phyloP scores from a whole-genome alignment of 64 coral and sea anemone species.

The Pocillopora verrucosa region DNA sequence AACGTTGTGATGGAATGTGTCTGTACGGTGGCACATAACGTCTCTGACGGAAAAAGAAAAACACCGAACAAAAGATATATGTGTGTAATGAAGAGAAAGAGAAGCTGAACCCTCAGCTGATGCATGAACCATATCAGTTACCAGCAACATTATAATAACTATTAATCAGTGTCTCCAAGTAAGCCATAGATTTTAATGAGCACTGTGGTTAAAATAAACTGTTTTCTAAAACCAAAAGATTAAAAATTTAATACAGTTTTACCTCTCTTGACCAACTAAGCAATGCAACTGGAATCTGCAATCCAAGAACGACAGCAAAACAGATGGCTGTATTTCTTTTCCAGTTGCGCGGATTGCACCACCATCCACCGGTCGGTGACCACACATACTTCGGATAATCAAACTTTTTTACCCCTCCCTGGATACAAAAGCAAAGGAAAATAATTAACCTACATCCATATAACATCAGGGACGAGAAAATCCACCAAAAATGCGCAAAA shows the following conservation, averaged over 20 bases:
- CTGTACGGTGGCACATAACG: constrained; percentile 89
- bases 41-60: constrained; percentile 57
- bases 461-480: not conserved
- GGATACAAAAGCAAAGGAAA: not conserved
- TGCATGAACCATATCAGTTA: no score
- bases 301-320: constrained; percentile 69
- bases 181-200: no score
- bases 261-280: constrained; percentile 93
- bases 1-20: constrained; percentile 89
- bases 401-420: constrained; percentile 97
- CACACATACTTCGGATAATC: constrained; percentile 98
- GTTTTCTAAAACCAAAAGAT: no score
- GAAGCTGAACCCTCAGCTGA: no score
- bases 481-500: not conserved
- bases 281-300: constrained; percentile 73
- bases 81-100: no score
- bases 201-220: not conserved
- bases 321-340: constrained; percentile 91
- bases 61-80: not conserved
- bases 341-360: constrained; percentile 99
- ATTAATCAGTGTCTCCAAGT: no score
- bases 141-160: no score
- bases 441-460: not conserved
- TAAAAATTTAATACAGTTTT: not conserved
- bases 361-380: constrained; percentile 97